Conservation (phyloP, 1,140 invertebrate genomes). For the Thrips palmi region DNA sequence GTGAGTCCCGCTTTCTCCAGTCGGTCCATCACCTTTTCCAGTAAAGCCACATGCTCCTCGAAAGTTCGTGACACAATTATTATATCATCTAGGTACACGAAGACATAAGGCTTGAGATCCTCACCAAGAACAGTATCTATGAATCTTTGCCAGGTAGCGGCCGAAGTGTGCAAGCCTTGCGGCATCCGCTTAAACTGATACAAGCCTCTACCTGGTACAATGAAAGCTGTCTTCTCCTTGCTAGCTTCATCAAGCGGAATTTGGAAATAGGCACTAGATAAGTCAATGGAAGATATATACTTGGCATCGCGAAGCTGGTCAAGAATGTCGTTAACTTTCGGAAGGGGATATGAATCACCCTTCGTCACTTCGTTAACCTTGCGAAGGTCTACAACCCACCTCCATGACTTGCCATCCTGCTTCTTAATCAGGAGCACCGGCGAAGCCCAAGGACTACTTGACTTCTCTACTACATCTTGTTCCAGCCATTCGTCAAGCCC, state of each 20-base stretch:
- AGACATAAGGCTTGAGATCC: constrained; percentile 12
- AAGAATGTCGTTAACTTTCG: constrained; percentile 26
- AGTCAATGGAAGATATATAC: constrained; percentile 21
- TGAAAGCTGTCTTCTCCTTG: constrained; percentile 22
- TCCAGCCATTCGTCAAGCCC: too few species aligned
- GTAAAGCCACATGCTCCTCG: constrained; percentile 19
- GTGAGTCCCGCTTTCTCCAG: constrained; percentile 13
- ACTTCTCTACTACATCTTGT: constrained; percentile 22
- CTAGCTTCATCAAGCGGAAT: constrained; percentile 17
- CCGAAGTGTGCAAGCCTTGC: constrained; percentile 23
- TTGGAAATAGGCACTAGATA: constrained; percentile 24
- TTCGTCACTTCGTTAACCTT: constrained; percentile 15
- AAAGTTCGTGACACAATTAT: constrained; percentile 21
- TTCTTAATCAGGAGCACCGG: constrained; percentile 31
- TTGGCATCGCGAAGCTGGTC: constrained; percentile 20
- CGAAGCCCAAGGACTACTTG: constrained; percentile 24
- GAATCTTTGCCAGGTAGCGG: constrained; percentile 20
- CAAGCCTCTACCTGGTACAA: constrained; percentile 21
- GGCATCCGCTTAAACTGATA: constrained; percentile 19
- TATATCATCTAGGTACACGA: constrained; percentile 26
- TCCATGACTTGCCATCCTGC: constrained; percentile 21
- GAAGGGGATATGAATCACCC: constrained; percentile 25
- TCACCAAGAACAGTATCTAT: constrained; percentile 14
- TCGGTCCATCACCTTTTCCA: constrained; percentile 17
- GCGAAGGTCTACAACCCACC: constrained; percentile 15